A percentile compares a stretch with the other conserved stretches of the same genome.
These are phyloP conservation scores for Cacoxenus indagator DNA, from an alignment of 2,888 invertebrate species.

Conservation along the genomic window DNA sequence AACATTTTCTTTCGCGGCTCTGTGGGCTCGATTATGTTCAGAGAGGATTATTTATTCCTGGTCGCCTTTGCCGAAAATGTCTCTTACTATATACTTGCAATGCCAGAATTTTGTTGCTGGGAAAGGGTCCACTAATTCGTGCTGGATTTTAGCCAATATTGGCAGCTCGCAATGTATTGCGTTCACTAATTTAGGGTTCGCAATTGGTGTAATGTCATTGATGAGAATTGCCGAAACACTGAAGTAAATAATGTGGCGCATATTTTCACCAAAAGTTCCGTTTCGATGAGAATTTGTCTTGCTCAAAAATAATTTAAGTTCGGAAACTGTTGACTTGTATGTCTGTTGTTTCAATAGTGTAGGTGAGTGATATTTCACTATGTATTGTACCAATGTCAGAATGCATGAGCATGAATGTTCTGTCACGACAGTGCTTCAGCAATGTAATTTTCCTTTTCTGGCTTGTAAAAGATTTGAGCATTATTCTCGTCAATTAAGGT, in stretches of 20 bases:
- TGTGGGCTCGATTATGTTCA: neutral
- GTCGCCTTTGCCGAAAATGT: neutral
- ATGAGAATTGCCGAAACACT: neutral
- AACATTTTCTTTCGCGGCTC: conserved; percentile 3
- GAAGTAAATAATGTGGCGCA: neutral
- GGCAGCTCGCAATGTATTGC: neutral
- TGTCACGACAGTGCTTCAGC: too few relatives aligned
- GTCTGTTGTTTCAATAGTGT: too few relatives aligned
- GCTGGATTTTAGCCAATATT: neutral
- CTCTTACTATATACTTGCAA: neutral
- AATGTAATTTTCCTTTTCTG: too few relatives aligned
- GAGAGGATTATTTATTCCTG: neutral
- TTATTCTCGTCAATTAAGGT: too few relatives aligned
- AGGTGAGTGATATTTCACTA: too few relatives aligned
- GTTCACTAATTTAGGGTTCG: neutral
- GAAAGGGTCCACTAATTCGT: neutral
- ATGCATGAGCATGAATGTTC: too few relatives aligned
- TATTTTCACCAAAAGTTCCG: neutral
- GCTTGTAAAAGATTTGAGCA: too few relatives aligned
- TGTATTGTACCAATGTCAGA: too few relatives aligned
- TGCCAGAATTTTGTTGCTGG: neutral
- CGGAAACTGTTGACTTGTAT: neutral
- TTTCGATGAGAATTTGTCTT: neutral
- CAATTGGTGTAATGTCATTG: neutral
- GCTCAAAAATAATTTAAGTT: neutral